Conservation (phyloP, 2,113 vertebrate species). For the Aspiorhynchus laticeps region DNA sequence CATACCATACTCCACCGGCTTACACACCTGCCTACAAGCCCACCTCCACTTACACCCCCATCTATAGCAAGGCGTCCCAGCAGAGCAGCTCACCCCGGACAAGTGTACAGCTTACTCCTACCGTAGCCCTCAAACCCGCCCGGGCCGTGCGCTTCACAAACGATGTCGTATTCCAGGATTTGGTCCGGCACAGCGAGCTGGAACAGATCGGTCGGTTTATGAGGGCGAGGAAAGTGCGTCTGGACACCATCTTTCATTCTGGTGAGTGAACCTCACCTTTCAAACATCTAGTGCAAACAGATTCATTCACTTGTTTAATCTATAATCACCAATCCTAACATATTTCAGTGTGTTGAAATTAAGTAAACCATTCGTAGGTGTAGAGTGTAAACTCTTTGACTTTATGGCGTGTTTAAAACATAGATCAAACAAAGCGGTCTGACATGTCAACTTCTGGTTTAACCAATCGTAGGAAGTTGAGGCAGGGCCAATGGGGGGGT, state of each 20-base stretch:
- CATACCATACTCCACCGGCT: constrained; percentile 48
- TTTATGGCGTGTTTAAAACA: not conserved
- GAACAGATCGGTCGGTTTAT: constrained; percentile 95
- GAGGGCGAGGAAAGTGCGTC: constrained; percentile 85
- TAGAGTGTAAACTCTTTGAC: not conserved
- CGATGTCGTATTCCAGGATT: constrained; percentile 91
- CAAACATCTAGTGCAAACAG: too few species aligned
- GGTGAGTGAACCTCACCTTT: constrained; percentile 76
- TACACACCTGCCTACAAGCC: constrained; percentile 67
- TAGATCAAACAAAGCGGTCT: not conserved
- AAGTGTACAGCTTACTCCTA: constrained; percentile 54
- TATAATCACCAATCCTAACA: too few species aligned
- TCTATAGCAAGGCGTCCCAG: constrained; percentile 64
- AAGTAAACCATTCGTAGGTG: not conserved
- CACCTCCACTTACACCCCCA: constrained; percentile 59
- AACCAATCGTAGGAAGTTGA: not conserved
- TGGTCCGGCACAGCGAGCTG: constrained; percentile 88
- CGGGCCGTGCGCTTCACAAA: constrained; percentile 89
- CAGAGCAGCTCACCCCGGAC: constrained; percentile 58
- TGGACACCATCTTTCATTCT: constrained; percentile 90
- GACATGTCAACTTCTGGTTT: not conserved
- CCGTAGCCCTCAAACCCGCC: constrained; percentile 56
- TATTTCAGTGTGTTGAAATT: not conserved
- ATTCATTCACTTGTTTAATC: too few species aligned
- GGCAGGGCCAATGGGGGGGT: not conserved